phyloP scores from a whole-genome alignment of 2,797 vertebrate species.

The Parauchenoglanis ngamensis region DNA sequence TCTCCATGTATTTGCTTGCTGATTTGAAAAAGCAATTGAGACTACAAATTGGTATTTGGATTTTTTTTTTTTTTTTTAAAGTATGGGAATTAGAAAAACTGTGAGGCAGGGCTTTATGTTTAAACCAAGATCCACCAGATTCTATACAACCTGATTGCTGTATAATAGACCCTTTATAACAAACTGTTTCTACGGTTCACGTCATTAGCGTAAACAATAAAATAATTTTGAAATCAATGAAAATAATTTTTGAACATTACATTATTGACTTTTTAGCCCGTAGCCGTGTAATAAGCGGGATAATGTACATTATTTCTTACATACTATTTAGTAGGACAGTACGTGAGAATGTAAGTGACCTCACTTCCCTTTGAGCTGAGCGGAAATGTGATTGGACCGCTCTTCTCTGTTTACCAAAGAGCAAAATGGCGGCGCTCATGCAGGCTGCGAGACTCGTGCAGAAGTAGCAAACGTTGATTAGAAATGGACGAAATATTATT shows the following conservation, averaged over 20 bases:
- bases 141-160: background rate
- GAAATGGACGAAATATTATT: background rate
- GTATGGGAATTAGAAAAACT: background rate
- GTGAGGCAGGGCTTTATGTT: background rate
- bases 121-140: background rate
- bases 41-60: background rate
- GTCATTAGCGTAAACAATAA: too few relatives aligned
- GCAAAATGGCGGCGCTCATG: slow-evolving; percentile 52
- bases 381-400: slow-evolving; percentile 5
- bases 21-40: background rate
- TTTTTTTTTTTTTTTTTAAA: background rate
- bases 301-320: too few relatives aligned
- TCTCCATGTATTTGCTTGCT: background rate
- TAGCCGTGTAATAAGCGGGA: too few relatives aligned
- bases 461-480: background rate
- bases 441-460: background rate
- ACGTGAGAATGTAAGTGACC: background rate
- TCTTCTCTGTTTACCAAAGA: slow-evolving; percentile 2
- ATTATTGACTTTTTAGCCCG: too few relatives aligned
- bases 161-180: too few relatives aligned
- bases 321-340: background rate
- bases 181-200: too few relatives aligned
- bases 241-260: too few relatives aligned
- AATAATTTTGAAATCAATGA: too few relatives aligned
- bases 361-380: background rate